phyloP scores from a whole-genome alignment of 2,113 vertebrate species.

The Onychostoma macrolepis region DNA sequence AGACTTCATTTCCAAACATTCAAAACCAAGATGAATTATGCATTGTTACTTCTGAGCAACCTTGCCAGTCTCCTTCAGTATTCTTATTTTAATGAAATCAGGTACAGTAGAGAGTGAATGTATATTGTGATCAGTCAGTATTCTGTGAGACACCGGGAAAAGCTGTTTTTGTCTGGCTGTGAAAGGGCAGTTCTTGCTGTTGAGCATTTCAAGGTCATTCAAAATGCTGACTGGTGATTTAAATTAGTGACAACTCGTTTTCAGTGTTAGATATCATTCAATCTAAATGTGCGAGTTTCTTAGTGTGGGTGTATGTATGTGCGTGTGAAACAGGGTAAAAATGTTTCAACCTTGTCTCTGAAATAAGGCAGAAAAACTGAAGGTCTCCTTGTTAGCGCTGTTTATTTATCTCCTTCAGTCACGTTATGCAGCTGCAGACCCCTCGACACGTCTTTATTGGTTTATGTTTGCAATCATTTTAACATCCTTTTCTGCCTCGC shows the following conservation, averaged over 20 bases:
- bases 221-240: conserved; percentile 65
- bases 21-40: conserved; percentile 50
- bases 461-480: not conserved
- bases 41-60: conserved; percentile 30
- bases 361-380: not conserved
- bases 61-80: conserved; percentile 26
- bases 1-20: conserved; percentile 27
- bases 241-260: conserved; percentile 70
- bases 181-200: conserved; percentile 11
- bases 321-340: not conserved
- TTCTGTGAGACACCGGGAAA: not conserved
- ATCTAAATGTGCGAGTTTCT: conserved; percentile 53
- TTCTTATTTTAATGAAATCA: conserved; percentile 45
- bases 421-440: not conserved
- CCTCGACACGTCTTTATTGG: not conserved
- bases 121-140: conserved; percentile 28
- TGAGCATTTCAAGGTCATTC: conserved; percentile 63
- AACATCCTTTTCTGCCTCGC: not conserved
- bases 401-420: not conserved
- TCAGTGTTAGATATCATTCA: conserved; percentile 61
- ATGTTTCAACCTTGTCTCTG: not conserved
- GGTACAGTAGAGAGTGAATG: conserved; percentile 44
- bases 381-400: not conserved
- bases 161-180: not conserved
- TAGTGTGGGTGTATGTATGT: conserved; percentile 16